A percentile compares a stretch with the other conserved stretches of the same genome.
These are phyloP conservation scores for Lagria hirta DNA, from an alignment of 2,888 invertebrate genomes.

Conservation along the genomic window DNA sequence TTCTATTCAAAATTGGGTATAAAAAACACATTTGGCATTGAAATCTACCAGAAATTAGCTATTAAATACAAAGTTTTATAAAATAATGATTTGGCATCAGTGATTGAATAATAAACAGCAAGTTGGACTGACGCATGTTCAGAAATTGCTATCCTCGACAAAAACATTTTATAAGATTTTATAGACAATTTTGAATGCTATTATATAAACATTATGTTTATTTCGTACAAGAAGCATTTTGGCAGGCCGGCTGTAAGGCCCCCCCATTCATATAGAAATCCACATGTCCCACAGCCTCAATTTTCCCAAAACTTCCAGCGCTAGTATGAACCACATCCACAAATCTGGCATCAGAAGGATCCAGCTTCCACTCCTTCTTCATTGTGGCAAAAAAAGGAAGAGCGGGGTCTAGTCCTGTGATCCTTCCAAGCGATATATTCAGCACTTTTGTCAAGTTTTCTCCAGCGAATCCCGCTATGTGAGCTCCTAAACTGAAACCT, in stretches of 20 bases:
- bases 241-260: constrained; percentile 44
- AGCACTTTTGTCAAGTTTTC: constrained; percentile 42
- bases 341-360: constrained; percentile 77
- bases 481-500: constrained; percentile 63
- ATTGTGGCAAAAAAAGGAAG: constrained; percentile 61
- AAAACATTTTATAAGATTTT: too few relatives aligned
- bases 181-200: too few relatives aligned
- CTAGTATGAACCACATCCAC: constrained; percentile 92
- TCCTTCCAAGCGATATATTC: constrained; percentile 46
- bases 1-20: too few relatives aligned
- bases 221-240: constrained; percentile 38
- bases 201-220: too few relatives aligned
- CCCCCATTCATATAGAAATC: constrained; percentile 70
- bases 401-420: constrained; percentile 63
- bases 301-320: constrained; percentile 63
- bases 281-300: constrained; percentile 61
- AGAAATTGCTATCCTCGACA: too few relatives aligned
- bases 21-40: too few relatives aligned
- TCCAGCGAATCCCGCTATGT: constrained; percentile 56
- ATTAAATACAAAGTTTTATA: constrained; percentile 24
- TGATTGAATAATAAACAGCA: too few relatives aligned
- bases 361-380: constrained; percentile 61
- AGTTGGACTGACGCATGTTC: too few relatives aligned
- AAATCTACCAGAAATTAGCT: too few relatives aligned
- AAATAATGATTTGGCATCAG: too few relatives aligned